A percentile compares a stretch with the other conserved stretches of the same genome.
Evolutionary conservation across 2,113 vertebrate genomes (phyloP).

Genomic region (Hylia prasina): DNA sequence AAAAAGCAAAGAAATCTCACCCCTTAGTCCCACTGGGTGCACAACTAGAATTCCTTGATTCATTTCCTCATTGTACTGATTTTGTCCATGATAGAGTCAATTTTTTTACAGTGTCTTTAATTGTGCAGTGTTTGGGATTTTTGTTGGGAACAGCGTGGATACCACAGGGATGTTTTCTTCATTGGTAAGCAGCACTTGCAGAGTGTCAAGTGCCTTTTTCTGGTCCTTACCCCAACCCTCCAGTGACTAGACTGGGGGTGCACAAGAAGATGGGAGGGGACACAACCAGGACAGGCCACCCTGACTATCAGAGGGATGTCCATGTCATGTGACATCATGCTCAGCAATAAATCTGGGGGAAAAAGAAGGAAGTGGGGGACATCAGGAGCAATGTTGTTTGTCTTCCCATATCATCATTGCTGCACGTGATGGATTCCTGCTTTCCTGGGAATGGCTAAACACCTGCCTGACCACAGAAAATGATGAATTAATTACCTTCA

Average conservation of each 20-base stretch:
- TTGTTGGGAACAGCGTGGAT: not conserved
- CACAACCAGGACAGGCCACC: not conserved
- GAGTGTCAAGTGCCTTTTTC: fast-evolving
- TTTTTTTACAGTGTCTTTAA: not conserved
- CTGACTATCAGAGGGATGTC: not conserved
- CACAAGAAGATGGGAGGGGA: not conserved
- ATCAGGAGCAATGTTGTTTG: fast-evolving
- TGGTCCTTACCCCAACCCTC: fast-evolving
- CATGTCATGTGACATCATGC: fast-evolving
- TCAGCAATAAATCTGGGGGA: not conserved
- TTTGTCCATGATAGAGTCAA: not conserved
- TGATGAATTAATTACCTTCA: not conserved
- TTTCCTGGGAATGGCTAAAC: not conserved
- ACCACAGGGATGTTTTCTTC: not conserved
- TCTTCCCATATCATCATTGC: fast-evolving
- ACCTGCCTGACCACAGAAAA: not conserved
- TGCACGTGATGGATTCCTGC: not conserved
- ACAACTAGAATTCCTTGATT: not conserved
- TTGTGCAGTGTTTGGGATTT: not conserved
- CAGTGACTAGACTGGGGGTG: fast-evolving
- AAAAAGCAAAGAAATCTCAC: not conserved
- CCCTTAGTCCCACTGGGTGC: not conserved
- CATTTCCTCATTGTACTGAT: not conserved
- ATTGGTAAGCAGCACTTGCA: not conserved
- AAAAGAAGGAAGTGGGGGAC: not conserved